Percentiles rank a stretch among this genome's conserved stretches.
Conservation (phyloP, 2,797 vertebrate genomes). For the Sparidentex hasta region DNA sequence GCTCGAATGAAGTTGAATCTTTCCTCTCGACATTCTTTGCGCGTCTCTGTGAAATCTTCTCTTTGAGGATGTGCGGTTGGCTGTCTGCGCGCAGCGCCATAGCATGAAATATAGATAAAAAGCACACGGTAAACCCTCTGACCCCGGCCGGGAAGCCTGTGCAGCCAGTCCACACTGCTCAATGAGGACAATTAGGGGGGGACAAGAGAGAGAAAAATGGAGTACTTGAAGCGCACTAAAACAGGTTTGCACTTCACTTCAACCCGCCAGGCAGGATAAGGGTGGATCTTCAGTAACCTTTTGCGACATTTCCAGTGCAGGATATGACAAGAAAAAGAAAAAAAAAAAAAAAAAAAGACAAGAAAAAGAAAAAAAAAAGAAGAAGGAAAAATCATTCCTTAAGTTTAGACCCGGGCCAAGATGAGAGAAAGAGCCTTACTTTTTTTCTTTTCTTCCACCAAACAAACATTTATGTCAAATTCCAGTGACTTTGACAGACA, state of each 20-base stretch:
- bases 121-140: slow-evolving; percentile 87
- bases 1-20: not conserved
- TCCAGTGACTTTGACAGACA: slow-evolving; percentile 51
- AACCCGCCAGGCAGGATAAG: slow-evolving; percentile 62
- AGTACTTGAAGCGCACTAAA: slow-evolving; percentile 71
- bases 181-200: slow-evolving; percentile 89
- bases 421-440: not conserved
- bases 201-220: slow-evolving; percentile 70
- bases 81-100: slow-evolving; percentile 64
- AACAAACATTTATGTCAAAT: slow-evolving; percentile 37
- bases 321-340: slow-evolving; percentile 18
- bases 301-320: slow-evolving; percentile 44
- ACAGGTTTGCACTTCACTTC: slow-evolving; percentile 72
- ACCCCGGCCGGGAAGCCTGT: slow-evolving; percentile 84
- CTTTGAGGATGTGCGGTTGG: slow-evolving; percentile 39
- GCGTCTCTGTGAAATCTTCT: slow-evolving; percentile 45
- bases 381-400: not conserved
- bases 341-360: not conserved
- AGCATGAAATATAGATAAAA: slow-evolving; percentile 78
- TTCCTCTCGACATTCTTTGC: slow-evolving; percentile 32
- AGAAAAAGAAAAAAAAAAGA: too few relatives aligned
- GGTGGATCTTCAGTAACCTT: slow-evolving; percentile 63
- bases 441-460: not conserved
- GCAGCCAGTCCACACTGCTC: slow-evolving; percentile 88
- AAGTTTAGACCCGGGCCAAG: slow-evolving; percentile 10